Evolutionary conservation across 2,888 invertebrate genomes (phyloP), one percentile per base, ranked within the genome.

Genomic region (Synanthedon myopaeformis): DNA sequence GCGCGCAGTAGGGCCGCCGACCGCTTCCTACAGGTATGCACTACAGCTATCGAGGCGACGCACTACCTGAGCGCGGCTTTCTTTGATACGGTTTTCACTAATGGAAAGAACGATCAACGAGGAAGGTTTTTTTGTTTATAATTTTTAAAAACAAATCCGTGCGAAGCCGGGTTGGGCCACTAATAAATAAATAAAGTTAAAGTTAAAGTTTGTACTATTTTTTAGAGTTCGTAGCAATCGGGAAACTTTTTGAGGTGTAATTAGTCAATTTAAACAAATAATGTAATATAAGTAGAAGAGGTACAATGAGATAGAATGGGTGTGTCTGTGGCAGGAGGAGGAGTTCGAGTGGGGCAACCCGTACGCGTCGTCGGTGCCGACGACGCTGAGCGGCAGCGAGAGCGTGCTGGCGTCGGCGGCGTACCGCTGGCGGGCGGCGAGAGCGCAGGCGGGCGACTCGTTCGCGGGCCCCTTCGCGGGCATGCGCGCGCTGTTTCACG

Each of bases 341-440:
- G 89, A 91, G 0, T 95, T 89, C 74, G 96, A 96, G 72, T 96
- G 94, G 92, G 96, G 96, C 3, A 95, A 95, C 74, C 92, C 93
- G 0, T 75, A 79, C 52, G 91, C 92, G 0, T 88, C 89, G 0
- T 79, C 77, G 3, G 79, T 84, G 0, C 88, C 90, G 0, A 70
- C 86, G 0, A 70, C 86, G 0, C 70, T 91, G 3, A 66, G 85
- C 41, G 60, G 82, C 50, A 59, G 76, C 0, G 89, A 90, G 59
- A 82, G 82, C 3, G 67, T 75, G 0, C 82, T 92, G 11, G 91
- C 90, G 0, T 73, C 79, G 1, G 91, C 92, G 0, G 91, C 91
- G 3, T 78, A 91, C 66, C 89, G 90, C 58, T 96, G 96, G 96
- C 89, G 3, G 72, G 72, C 59, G 86, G 90, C 0, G 87, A 82